Evolutionary conservation across 2,113 vertebrate genomes (phyloP).

Genomic region (Madoqua kirkii): DNA sequence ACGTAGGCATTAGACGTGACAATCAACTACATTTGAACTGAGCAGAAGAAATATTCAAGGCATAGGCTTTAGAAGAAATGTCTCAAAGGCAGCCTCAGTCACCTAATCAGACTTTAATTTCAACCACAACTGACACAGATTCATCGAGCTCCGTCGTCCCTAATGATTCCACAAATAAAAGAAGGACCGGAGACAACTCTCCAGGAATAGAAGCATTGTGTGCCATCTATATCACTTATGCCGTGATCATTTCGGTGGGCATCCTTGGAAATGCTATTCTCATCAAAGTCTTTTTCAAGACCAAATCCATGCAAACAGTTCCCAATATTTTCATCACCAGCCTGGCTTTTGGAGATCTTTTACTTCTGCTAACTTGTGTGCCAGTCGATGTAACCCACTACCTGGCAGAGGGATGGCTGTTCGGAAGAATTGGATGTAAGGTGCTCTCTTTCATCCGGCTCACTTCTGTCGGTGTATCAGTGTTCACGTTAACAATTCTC

Average conservation of each 20-base stretch:
- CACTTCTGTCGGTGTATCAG: conserved; percentile 86
- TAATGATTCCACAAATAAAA: conserved; percentile 73
- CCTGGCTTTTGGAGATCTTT: conserved; percentile 85
- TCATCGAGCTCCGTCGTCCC: conserved; percentile 59
- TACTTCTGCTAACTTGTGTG: conserved; percentile 85
- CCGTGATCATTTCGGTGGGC: conserved; percentile 85
- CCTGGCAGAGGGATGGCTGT: conserved; percentile 83
- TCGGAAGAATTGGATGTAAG: conserved; percentile 85
- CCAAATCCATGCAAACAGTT: conserved; percentile 86
- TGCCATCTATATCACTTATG: conserved; percentile 80
- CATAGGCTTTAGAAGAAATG: conserved; percentile 73
- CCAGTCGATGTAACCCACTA: conserved; percentile 85
- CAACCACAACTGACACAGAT: conserved; percentile 74
- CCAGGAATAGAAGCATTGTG: conserved; percentile 82
- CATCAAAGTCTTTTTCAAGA: conserved; percentile 88
- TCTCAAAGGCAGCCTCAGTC: conserved; percentile 68
- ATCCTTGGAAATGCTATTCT: conserved; percentile 86
- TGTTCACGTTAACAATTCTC: conserved; percentile 87
- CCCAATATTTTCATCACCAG: conserved; percentile 89
- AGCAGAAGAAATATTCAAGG: conserved; percentile 71
- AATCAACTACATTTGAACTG: conserved; percentile 58
- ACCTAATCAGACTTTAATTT: conserved; percentile 77
- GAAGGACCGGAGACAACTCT: conserved; percentile 72
- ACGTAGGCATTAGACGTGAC: conserved; percentile 65
- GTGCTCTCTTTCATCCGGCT: conserved; percentile 86